Evolutionary conservation across 2,888 invertebrate genomes (phyloP).

Genomic region (Megastigmus dorsalis): DNA sequence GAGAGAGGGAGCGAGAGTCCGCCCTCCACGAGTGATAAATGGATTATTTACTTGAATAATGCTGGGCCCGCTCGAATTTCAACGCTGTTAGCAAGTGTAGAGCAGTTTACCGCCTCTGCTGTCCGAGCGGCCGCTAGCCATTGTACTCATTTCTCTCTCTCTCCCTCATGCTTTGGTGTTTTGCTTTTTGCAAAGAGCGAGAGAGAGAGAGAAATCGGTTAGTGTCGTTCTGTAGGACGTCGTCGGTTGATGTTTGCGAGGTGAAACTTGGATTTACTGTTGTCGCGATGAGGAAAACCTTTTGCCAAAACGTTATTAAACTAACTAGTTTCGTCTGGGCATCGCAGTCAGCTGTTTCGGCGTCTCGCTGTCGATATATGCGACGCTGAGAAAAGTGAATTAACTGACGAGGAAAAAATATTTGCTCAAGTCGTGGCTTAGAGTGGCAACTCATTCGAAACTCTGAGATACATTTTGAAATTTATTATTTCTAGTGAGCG

Average conservation of each 20-base stretch:
- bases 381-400: too few species aligned
- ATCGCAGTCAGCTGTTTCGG: too few species aligned
- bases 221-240: neutral
- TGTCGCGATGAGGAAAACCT: neutral
- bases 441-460: too few species aligned
- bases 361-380: too few species aligned
- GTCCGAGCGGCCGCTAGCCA: neutral
- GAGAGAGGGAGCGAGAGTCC: neutral
- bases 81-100: conserved; percentile 45
- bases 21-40: conserved; percentile 47
- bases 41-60: conserved; percentile 57
- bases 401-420: too few species aligned
- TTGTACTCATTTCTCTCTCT: conserved; percentile 13
- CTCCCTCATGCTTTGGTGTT: neutral
- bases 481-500: too few species aligned
- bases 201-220: conserved; percentile 30
- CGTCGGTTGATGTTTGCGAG: conserved; percentile 7
- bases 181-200: neutral
- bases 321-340: conserved; percentile 29
- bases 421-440: too few species aligned
- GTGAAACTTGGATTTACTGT: conserved; percentile 35
- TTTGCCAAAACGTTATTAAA: conserved; percentile 44
- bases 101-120: conserved; percentile 44
- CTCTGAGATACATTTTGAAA: too few species aligned
- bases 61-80: conserved; percentile 51